phyloP scores from a whole-genome alignment of 2,797 vertebrate genomes.

The Florisuga fusca region DNA sequence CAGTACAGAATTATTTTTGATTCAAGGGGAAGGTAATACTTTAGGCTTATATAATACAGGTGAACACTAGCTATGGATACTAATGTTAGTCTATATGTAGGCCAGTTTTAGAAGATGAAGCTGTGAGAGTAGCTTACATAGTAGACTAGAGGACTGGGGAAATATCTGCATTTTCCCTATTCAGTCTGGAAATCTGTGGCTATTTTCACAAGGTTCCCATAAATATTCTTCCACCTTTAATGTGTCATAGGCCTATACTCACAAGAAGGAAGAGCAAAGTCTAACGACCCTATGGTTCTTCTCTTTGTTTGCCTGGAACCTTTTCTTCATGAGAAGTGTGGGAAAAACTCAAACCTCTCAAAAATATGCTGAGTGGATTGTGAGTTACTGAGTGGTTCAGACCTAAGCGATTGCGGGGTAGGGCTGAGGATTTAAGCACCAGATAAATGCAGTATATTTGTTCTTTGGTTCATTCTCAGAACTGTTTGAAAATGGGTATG shows the following conservation, averaged over 20 bases:
- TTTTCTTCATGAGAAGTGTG: neutral
- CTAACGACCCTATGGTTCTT: neutral
- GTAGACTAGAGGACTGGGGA: neutral
- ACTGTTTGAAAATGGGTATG: neutral
- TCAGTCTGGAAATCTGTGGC: neutral
- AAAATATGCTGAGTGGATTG: neutral
- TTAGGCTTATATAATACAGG: neutral
- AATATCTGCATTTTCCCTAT: neutral
- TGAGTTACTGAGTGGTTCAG: neutral
- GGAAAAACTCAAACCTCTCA: neutral
- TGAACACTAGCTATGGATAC: neutral
- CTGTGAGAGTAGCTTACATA: neutral
- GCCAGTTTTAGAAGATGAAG: neutral
- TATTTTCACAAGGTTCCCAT: neutral
- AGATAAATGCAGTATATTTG: neutral
- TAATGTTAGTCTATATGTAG: neutral
- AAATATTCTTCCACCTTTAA: neutral
- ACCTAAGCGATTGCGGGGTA: neutral
- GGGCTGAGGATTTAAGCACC: neutral
- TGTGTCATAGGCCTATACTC: neutral
- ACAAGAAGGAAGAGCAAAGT: neutral
- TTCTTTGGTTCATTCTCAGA: neutral
- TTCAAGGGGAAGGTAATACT: neutral
- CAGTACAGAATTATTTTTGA: neutral
- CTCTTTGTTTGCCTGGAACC: neutral